Conservation (phyloP, 2,888 invertebrate species). For the Cerastis leucographa region DNA sequence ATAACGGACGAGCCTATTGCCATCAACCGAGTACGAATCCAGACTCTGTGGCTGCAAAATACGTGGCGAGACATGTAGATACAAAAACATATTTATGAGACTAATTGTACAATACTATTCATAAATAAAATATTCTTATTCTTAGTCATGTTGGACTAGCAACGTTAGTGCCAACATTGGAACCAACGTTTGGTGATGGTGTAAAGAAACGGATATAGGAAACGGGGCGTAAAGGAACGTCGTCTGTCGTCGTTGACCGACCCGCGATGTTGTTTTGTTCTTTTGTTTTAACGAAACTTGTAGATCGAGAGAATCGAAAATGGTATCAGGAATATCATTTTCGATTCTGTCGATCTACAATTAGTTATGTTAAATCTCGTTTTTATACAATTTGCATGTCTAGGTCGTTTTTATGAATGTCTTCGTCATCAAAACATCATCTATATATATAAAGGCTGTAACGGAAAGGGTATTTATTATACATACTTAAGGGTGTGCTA, state of each 20-base stretch:
- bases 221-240: slow-evolving; percentile 33
- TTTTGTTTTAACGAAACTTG: slow-evolving; percentile 27
- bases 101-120: neutral
- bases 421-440: too few relatives aligned
- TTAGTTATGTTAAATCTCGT: too few relatives aligned
- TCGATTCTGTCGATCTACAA: too few relatives aligned
- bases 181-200: neutral
- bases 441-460: too few relatives aligned
- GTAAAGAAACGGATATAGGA: slow-evolving; percentile 44
- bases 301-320: too few relatives aligned
- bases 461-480: too few relatives aligned
- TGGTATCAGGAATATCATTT: too few relatives aligned
- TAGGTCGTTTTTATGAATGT: too few relatives aligned
- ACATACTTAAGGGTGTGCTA: too few relatives aligned
- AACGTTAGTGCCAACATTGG: neutral
- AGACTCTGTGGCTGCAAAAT: neutral
- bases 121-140: neutral
- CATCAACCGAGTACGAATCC: neutral
- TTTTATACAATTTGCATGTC: too few relatives aligned
- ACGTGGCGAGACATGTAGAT: neutral
- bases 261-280: slow-evolving; percentile 31
- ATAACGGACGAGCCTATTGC: too few relatives aligned
- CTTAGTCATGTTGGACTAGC: neutral
- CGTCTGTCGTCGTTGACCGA: slow-evolving; percentile 32
- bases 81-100: neutral